Percentiles rank a stretch among this genome's conserved stretches.
Conservation (phyloP, 2,113 vertebrate species). For the Cyphomyrus plagiostoma region DNA sequence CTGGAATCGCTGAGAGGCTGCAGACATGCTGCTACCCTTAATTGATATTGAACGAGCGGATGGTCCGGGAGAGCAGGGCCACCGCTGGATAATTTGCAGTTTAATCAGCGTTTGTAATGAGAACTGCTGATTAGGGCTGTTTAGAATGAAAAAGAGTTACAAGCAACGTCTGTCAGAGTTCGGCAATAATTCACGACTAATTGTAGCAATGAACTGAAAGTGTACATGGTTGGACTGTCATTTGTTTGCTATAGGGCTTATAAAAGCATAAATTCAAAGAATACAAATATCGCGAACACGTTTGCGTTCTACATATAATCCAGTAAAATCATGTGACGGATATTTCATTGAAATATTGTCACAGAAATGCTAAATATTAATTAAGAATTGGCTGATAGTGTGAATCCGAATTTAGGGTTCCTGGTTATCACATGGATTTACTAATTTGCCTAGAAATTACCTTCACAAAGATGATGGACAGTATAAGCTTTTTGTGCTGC, state of each 20-base stretch:
- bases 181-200: slow-evolving; percentile 93
- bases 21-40: slow-evolving; percentile 89
- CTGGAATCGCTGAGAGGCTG: slow-evolving; percentile 79
- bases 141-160: slow-evolving; percentile 97
- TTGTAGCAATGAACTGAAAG: slow-evolving; percentile 88
- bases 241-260: not conserved
- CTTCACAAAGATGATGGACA: slow-evolving; percentile 55
- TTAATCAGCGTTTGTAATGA: slow-evolving; percentile 99
- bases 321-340: not conserved
- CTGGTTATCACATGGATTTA: slow-evolving; percentile 74
- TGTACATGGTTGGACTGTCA: slow-evolving; percentile 83
- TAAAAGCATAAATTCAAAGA: not conserved
- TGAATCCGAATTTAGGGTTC: slow-evolving; percentile 64
- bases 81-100: slow-evolving; percentile 99
- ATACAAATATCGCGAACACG: not conserved
- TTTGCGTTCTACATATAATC: not conserved
- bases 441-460: slow-evolving; percentile 76
- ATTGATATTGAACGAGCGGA: slow-evolving; percentile 99
- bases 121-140: slow-evolving; percentile 98
- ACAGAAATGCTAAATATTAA: slow-evolving; percentile 42
- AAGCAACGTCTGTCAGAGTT: slow-evolving; percentile 98
- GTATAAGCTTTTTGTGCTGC: slow-evolving; percentile 72
- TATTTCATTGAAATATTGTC: slow-evolving; percentile 42
- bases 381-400: not conserved
- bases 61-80: slow-evolving; percentile 94